These are phyloP conservation scores for Noctilio leporinus DNA, from an alignment of 2,113 vertebrate species.

Conservation along the genomic window DNA sequence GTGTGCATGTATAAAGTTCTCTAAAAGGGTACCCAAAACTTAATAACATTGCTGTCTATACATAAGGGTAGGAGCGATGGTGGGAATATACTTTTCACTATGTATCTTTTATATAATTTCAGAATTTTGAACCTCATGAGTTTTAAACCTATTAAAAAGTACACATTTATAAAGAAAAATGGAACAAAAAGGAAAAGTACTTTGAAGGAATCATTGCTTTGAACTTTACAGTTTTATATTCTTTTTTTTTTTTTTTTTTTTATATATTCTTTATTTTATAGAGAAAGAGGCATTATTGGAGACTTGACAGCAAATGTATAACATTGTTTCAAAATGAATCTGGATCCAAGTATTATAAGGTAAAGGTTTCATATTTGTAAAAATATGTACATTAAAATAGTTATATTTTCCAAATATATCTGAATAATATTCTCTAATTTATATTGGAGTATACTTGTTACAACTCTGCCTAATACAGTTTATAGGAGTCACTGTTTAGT, in stretches of 20 bases:
- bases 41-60: background rate
- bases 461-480: background rate
- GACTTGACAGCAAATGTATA: slow-evolving; percentile 96
- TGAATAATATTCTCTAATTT: background rate
- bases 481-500: background rate
- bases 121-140: background rate
- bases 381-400: background rate
- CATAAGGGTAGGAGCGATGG: background rate
- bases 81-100: background rate
- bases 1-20: background rate
- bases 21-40: background rate
- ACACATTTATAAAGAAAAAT: background rate
- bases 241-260: slow-evolving; percentile 72
- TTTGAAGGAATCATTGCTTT: slow-evolving; percentile 13
- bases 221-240: slow-evolving; percentile 33
- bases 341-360: slow-evolving; percentile 97
- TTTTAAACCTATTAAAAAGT: background rate
- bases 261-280: slow-evolving; percentile 76
- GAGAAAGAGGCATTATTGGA: slow-evolving; percentile 99
- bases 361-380: slow-evolving; percentile 65
- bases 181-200: background rate
- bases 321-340: slow-evolving; percentile 97
- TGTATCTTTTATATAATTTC: background rate
- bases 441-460: background rate
- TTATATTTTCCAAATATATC: background rate